phyloP scores from a whole-genome alignment of 2,113 vertebrate genomes.

The Capricornis sumatraensis region DNA sequence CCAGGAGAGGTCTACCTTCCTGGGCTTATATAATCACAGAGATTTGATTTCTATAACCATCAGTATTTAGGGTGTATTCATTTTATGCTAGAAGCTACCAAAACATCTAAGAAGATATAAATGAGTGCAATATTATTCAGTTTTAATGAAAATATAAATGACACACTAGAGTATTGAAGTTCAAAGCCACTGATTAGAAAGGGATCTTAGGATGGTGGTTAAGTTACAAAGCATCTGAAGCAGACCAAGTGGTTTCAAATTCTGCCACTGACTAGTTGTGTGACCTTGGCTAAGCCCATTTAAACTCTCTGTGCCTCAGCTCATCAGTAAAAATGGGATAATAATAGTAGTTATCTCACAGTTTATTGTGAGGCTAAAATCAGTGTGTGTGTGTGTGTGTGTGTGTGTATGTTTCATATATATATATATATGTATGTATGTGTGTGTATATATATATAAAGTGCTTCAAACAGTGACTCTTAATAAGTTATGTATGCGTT shows the following conservation, averaged over 20 bases:
- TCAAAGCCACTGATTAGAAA: not conserved
- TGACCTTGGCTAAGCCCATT: not conserved
- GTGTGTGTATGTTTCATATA: not conserved
- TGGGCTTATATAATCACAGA: not conserved
- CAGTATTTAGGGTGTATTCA: not conserved
- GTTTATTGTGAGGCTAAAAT: not conserved
- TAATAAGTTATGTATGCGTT: not conserved
- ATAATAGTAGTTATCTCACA: not conserved
- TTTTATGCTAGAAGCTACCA: not conserved
- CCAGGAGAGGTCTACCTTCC: not conserved
- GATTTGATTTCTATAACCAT: not conserved
- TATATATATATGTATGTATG: rapidly evolving
- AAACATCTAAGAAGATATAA: not conserved
- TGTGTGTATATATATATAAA: not conserved
- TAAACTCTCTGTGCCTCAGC: not conserved
- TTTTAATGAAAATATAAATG: not conserved
- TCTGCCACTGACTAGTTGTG: not conserved
- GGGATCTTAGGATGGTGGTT: not conserved
- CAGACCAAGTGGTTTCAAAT: not conserved
- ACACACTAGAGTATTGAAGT: not conserved
- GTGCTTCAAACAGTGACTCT: not conserved
- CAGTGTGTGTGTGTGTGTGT: not conserved
- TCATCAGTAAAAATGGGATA: not conserved
- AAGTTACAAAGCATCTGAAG: not conserved
- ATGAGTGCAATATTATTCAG: not conserved